Evolutionary conservation across 2,797 vertebrate genomes (phyloP).

Genomic region (Chiloscyllium punctatum): DNA sequence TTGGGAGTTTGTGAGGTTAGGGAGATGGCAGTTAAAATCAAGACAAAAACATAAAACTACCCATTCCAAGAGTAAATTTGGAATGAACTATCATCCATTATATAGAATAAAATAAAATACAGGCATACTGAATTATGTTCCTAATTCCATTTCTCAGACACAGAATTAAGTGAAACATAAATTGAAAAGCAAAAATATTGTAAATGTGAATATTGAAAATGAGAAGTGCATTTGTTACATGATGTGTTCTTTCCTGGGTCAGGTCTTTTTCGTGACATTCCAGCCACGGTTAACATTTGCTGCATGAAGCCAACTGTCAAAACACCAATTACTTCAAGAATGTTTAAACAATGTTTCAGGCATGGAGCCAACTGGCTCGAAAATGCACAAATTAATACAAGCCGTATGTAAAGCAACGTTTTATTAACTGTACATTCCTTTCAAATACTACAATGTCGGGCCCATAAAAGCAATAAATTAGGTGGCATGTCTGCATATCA

Average conservation of each 20-base stretch:
- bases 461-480: constrained; percentile 24
- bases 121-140: neutral
- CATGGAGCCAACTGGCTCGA: constrained; percentile 18
- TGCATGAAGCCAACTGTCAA: constrained; percentile 34
- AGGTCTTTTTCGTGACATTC: constrained; percentile 26
- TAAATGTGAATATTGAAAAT: neutral
- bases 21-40: neutral
- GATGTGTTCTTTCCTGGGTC: constrained; percentile 27
- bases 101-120: neutral
- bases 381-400: constrained; percentile 32
- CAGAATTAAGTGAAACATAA: neutral
- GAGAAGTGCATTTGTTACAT: constrained; percentile 18
- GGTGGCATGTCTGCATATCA: neutral
- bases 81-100: neutral
- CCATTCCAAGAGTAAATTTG: neutral
- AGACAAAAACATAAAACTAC: neutral
- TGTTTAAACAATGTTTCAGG: constrained; percentile 36
- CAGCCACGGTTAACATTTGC: constrained; percentile 29
- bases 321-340: constrained; percentile 38
- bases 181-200: neutral
- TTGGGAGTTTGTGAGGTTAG: too few species aligned
- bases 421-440: constrained; percentile 38
- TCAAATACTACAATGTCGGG: neutral
- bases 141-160: neutral
- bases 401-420: constrained; percentile 33